Base-by-base conservation (phyloP, 2,797 vertebrate genomes). In the Naso thynnoides region DNA sequence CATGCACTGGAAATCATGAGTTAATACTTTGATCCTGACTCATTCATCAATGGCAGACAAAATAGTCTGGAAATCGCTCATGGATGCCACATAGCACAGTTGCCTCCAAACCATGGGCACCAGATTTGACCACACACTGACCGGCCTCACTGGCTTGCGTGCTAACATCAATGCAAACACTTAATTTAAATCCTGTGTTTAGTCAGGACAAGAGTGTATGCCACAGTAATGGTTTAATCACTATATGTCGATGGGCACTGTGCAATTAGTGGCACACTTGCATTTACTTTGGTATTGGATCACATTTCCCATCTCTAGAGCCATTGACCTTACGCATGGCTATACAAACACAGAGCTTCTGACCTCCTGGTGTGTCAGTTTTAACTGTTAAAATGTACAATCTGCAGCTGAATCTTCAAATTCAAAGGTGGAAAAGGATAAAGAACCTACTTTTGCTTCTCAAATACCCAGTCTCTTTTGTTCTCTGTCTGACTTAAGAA, bases 251-350 rank as follows among this genome's bases (percentile, higher is more conserved):
- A 31, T 14, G 47, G 66, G 65, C 79, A 89, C 75, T 87, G 90
- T 86, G 79, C 85, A 91, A 63, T 92, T 92, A 86, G 78, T 85
- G 87, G 84, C 54, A 71, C 72, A 57, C 72, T 71, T 76, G 38
- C 64, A 58, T 85, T 86, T 52, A 59, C 72, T 80, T 81, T 79
- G 72, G 82, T 58, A 64, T 50, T 41, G 39, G 42, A 63, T 85
- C 78, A 47, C 7, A 14, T 81, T 88, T 89, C 81, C 56, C 64
- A 67, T 75, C 54, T 52, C 33, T 54, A 3, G 13, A 68, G 41
- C 41, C 57, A 42, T 49, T 89, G 72, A 82, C 86, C 86, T 60
- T 26, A 82, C 83, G 64, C 69, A 41, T 42, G 50, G 21, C 21
- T 50, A 38, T 59, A 49, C 73, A 70, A 76, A 79, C 15, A 55